A percentile compares a stretch with the other conserved stretches of the same genome.
Conservation (phyloP, 2,113 vertebrate genomes). For the Saccopteryx bilineata region DNA sequence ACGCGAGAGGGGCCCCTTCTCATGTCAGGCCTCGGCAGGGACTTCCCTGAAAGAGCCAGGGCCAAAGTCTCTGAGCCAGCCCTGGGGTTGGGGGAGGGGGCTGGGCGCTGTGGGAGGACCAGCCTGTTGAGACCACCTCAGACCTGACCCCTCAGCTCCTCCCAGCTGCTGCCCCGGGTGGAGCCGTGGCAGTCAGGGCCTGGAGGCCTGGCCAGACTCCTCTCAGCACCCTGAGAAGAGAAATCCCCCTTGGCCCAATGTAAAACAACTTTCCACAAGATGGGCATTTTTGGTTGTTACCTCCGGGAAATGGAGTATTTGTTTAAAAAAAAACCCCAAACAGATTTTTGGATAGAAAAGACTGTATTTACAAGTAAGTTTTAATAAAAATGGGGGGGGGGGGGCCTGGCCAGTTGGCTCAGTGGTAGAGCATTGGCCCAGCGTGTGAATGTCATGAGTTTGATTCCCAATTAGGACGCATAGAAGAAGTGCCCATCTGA, state of each 20-base stretch:
- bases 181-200: not conserved
- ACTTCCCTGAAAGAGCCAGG: not conserved
- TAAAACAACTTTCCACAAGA: slow-evolving; percentile 19
- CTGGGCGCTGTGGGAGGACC: not conserved
- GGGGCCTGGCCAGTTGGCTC: too few relatives aligned
- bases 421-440: too few relatives aligned
- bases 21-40: not conserved
- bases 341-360: slow-evolving; percentile 17
- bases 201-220: not conserved
- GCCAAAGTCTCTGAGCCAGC: not conserved
- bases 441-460: too few relatives aligned
- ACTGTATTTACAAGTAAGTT: not conserved
- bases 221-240: not conserved
- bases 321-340: slow-evolving; percentile 16
- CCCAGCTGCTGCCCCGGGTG: not conserved
- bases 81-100: not conserved
- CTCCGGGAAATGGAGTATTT: slow-evolving; percentile 47
- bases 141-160: not conserved
- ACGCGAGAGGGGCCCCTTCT: not conserved
- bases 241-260: not conserved
- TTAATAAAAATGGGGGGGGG: not conserved
- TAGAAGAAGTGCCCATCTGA: too few relatives aligned
- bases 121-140: not conserved
- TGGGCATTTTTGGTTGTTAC: not conserved
- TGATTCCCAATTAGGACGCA: too few relatives aligned